phyloP scores from a whole-genome alignment of 2,888 invertebrate genomes.

The Perizoma flavofasciatum region DNA sequence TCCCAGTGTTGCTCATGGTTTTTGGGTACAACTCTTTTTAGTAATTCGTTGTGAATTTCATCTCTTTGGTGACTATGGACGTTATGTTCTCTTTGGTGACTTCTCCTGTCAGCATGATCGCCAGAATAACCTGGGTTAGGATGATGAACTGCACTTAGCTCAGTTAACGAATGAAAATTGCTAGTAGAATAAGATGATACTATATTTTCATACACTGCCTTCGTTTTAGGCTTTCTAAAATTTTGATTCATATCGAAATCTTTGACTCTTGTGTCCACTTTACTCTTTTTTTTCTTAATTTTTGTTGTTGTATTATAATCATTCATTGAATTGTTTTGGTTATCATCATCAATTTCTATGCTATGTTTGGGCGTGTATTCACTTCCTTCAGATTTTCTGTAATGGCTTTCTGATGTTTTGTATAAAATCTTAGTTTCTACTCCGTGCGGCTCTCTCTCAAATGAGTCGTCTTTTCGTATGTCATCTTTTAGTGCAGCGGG shows the following conservation, averaged over 20 bases:
- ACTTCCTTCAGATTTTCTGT: conserved; percentile 50
- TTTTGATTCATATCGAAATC: conserved; percentile 34
- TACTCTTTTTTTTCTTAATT: conserved; percentile 48
- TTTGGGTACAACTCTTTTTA: conserved; percentile 27
- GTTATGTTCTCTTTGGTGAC: conserved; percentile 38
- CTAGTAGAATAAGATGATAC: conserved; percentile 49
- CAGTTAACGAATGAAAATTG: conserved; percentile 56
- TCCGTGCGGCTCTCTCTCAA: conserved; percentile 37
- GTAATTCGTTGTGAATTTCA: conserved; percentile 39
- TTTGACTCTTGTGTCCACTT: conserved; percentile 38
- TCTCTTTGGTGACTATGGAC: conserved; percentile 31
- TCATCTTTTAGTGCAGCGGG: conserved; percentile 35
- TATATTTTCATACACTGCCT: conserved; percentile 48
- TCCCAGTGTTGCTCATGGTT: conserved; percentile 37
- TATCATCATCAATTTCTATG: conserved; percentile 20
- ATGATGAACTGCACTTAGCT: conserved; percentile 38
- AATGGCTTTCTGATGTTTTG: conserved; percentile 50
- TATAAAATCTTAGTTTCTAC: conserved; percentile 57
- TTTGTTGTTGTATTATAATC: conserved; percentile 25
- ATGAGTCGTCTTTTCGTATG: conserved; percentile 37
- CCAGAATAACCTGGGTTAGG: conserved; percentile 35
- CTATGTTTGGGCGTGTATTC: conserved; percentile 36
- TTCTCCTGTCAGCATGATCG: conserved; percentile 37
- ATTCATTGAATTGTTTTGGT: conserved; percentile 17
- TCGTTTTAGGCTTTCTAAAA: conserved; percentile 47